Evolutionary conservation across 2,113 vertebrate genomes (phyloP), one percentile per base, ranked within the genome.

Genomic region (Notarius lentiginosus): DNA sequence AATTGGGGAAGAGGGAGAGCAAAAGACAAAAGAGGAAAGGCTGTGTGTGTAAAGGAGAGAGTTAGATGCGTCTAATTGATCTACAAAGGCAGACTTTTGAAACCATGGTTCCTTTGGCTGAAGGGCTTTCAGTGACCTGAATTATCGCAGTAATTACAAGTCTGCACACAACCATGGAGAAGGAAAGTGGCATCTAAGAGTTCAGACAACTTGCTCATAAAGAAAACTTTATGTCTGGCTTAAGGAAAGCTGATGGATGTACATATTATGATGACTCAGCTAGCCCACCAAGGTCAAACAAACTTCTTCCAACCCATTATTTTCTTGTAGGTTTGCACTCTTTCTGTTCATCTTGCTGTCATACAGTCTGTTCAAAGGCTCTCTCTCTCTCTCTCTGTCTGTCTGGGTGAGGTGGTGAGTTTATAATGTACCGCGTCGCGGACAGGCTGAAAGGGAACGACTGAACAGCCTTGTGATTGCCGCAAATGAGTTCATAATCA

Each of bases 381-480:
- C 49, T 77, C 22, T 79, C 73, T 60, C 68, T 34, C 79, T 86
- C 14, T 79, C 72, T 77, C 79, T 86, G 12, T 79, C 18, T 27
- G 60, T 84, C 86, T 85, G 90, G 85, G 91, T 90, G 87, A 92
- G 90, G 92, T 91, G 90, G 60, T 92, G 58, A 24, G 41, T 86
- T 86, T 76, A 82, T 86, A 89, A 88, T 82, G 75, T 51, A 87
- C 88, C 68, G 82, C 58, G 17, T 82, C 58, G 15, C 0, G 8
- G 66, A 61, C 30, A 72, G 15, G 30, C 63, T 80, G 56, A 49
- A 61, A 84, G 83, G 49, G 73, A 87, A 84, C 85, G 79, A 63
- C 73, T 63, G 87, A 88, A 56, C 70, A 80, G 76, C 27, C 63
- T 55, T 53, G 66, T 66, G 84, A 83, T 68, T 68, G 70, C 61